These are phyloP conservation scores for Maniola jurtina DNA, from an alignment of 1,140 invertebrate species.

Conservation along the genomic window DNA sequence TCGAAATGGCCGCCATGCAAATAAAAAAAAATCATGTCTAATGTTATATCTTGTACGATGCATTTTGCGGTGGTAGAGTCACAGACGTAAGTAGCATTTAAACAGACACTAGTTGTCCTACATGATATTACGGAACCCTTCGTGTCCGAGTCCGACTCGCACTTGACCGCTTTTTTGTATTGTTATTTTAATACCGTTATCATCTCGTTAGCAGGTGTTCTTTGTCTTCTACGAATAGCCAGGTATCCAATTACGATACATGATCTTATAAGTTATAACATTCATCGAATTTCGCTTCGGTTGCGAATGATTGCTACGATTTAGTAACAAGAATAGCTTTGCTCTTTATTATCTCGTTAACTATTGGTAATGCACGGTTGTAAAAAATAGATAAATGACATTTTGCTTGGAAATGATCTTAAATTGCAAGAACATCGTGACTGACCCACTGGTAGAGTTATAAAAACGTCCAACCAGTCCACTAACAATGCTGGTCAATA, in stretches of 20 bases:
- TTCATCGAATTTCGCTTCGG: constrained; percentile 20
- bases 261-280: constrained; percentile 11
- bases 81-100: too few species aligned
- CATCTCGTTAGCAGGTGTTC: constrained; percentile 63
- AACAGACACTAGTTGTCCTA: too few species aligned
- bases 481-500: constrained; percentile 19
- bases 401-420: neutral
- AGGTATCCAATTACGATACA: constrained; percentile 35
- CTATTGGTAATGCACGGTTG: neutral
- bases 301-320: constrained; percentile 1
- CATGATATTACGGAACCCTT: too few species aligned
- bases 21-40: too few species aligned
- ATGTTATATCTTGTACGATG: too few species aligned
- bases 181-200: constrained; percentile 62
- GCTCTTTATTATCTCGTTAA: neutral
- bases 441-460: constrained; percentile 11
- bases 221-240: constrained; percentile 34
- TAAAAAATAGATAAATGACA: neutral
- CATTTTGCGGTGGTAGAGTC: too few species aligned
- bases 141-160: too few species aligned
- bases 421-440: constrained; percentile 15
- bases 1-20: too few species aligned
- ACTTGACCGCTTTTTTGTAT: constrained; percentile 32
- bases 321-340: neutral
- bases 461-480: constrained; percentile 11